phyloP scores from a whole-genome alignment of 2,113 vertebrate species.

The Mustela nigripes region DNA sequence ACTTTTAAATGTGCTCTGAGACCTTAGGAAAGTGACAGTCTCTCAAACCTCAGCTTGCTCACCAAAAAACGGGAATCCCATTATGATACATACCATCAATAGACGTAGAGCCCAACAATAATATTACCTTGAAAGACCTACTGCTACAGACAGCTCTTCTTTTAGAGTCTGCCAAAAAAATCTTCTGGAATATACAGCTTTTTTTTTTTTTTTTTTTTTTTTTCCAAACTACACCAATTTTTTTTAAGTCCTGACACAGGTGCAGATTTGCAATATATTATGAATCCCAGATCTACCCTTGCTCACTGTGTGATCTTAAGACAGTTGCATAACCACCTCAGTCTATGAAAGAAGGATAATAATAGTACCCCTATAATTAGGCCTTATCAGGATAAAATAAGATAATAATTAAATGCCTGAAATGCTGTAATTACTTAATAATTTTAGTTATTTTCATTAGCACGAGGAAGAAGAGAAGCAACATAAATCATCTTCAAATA shows the following conservation, averaged over 20 bases:
- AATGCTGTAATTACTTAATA: background rate
- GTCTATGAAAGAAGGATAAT: background rate
- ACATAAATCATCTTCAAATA: background rate
- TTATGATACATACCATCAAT: background rate
- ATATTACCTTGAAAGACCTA: background rate
- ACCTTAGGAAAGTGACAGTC: background rate
- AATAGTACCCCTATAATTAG: background rate
- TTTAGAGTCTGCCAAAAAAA: background rate
- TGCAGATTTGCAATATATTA: background rate
- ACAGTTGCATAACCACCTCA: background rate
- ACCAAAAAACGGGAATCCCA: background rate
- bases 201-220: background rate
- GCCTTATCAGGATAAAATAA: background rate
- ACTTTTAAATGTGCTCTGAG: background rate
- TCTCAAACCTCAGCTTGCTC: background rate
- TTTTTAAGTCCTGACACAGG: background rate
- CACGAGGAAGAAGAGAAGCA: rapidly evolving
- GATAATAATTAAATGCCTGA: background rate
- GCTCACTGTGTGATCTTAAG: background rate
- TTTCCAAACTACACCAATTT: background rate
- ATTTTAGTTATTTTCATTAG: background rate
- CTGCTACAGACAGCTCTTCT: background rate
- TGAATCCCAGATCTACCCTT: background rate
- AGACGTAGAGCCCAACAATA: rapidly evolving
- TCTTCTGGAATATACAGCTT: background rate